Evolutionary conservation across 2,888 invertebrate genomes (phyloP).

Genomic region (Capitulum mitella): DNA sequence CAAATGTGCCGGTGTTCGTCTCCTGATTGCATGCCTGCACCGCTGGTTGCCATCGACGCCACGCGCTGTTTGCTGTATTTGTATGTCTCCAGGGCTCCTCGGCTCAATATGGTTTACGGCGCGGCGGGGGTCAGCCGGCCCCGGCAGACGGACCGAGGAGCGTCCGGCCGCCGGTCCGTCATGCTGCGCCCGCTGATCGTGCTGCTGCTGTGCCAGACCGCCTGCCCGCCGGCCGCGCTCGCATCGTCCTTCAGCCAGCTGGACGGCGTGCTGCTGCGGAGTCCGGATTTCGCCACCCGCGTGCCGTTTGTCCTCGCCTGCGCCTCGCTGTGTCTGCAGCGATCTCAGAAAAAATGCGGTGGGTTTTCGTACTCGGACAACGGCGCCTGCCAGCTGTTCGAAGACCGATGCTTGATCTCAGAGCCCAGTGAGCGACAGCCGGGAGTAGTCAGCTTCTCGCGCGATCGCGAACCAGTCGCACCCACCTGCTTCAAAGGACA

Average conservation of each 20-base stretch:
- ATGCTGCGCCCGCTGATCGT: too few relatives aligned
- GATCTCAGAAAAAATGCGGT: background rate
- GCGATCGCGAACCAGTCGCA: background rate
- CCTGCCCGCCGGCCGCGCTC: background rate
- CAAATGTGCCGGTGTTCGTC: too few relatives aligned
- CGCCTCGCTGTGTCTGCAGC: background rate
- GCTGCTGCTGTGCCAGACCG: background rate
- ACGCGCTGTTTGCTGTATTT: too few relatives aligned
- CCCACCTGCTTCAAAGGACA: background rate
- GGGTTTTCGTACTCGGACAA: background rate
- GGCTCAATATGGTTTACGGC: too few relatives aligned
- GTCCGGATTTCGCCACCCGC: background rate
- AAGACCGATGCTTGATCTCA: background rate
- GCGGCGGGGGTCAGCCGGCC: too few relatives aligned
- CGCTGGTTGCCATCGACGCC: too few relatives aligned
- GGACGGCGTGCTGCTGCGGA: background rate
- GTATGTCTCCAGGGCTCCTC: too few relatives aligned
- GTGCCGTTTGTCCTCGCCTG: background rate
- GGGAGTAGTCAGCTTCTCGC: slow-evolving; percentile 5
- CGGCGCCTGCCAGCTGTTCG: background rate
- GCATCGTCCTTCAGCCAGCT: background rate
- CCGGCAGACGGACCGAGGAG: too few relatives aligned
- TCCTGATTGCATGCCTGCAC: too few relatives aligned
- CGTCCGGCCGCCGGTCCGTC: too few relatives aligned
- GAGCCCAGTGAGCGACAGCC: background rate